These are phyloP conservation scores for Chanos chanos DNA, from an alignment of 2,797 vertebrate genomes.

Conservation along the genomic window DNA sequence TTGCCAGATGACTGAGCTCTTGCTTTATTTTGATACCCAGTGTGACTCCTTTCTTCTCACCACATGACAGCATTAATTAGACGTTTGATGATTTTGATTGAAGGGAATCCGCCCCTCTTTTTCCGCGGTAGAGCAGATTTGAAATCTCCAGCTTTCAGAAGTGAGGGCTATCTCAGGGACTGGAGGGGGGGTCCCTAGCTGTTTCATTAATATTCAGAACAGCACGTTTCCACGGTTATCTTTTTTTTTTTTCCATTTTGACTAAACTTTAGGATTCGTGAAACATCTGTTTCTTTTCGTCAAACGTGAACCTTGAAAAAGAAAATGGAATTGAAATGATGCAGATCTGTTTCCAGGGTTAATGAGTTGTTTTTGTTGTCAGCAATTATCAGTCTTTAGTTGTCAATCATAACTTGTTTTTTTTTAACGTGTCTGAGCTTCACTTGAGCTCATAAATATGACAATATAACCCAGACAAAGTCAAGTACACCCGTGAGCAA, in stretches of 20 bases:
- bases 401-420: no score
- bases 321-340: no score
- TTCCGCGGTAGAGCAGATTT: neutral
- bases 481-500: no score
- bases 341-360: no score
- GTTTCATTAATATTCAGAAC: neutral
- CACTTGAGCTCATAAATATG: no score
- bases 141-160: slow-evolving; percentile 8
- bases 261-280: neutral
- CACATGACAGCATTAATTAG: slow-evolving; percentile 1
- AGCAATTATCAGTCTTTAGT: no score
- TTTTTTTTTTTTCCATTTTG: neutral
- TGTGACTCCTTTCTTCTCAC: slow-evolving; percentile 4
- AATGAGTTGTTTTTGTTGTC: no score
- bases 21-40: slow-evolving; percentile 15
- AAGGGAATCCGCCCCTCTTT: neutral
- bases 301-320: no score
- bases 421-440: no score
- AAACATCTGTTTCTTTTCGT: no score
- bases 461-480: no score
- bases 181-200: neutral
- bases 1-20: slow-evolving; percentile 30
- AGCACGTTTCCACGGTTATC: neutral
- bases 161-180: neutral
- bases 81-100: slow-evolving; percentile 13